A percentile compares a stretch with the other conserved stretches of the same genome.
Conservation (phyloP, 2,797 vertebrate genomes). For the Gallirallus australis region DNA sequence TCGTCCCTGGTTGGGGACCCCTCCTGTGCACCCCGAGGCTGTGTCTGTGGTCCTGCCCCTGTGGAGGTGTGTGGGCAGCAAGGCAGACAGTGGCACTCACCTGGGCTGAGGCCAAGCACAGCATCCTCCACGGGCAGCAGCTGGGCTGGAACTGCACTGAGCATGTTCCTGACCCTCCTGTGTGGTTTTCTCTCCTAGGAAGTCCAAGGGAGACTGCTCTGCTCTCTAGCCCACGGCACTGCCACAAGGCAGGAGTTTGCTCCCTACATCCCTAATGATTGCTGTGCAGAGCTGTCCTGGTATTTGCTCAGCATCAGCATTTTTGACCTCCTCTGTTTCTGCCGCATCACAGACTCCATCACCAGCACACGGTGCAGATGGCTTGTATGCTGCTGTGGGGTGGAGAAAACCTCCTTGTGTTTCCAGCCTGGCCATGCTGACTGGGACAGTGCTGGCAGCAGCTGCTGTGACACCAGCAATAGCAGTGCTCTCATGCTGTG, state of each 20-base stretch:
- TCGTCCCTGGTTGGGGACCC: neutral
- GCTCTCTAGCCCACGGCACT: accelerated
- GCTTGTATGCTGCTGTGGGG: accelerated
- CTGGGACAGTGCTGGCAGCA: neutral
- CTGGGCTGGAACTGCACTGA: neutral
- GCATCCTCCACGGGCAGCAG: neutral
- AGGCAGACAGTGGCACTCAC: neutral
- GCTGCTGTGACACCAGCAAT: neutral
- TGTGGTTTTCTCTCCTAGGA: neutral
- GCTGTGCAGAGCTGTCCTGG: neutral
- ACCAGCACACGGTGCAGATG: accelerated
- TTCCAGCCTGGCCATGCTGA: neutral
- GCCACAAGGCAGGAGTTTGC: neutral
- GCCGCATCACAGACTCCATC: neutral
- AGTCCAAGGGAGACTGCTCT: accelerated
- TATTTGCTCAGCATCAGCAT: neutral
- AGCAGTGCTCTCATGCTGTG: neutral
- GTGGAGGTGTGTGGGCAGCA: neutral
- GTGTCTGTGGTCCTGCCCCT: neutral
- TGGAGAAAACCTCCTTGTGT: neutral
- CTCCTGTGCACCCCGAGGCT: accelerated
- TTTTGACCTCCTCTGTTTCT: neutral
- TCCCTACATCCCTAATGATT: neutral
- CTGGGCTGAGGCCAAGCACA: neutral
- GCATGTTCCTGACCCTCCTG: neutral